phyloP scores from a whole-genome alignment of 2,888 invertebrate genomes.

The Julus scanicus region DNA sequence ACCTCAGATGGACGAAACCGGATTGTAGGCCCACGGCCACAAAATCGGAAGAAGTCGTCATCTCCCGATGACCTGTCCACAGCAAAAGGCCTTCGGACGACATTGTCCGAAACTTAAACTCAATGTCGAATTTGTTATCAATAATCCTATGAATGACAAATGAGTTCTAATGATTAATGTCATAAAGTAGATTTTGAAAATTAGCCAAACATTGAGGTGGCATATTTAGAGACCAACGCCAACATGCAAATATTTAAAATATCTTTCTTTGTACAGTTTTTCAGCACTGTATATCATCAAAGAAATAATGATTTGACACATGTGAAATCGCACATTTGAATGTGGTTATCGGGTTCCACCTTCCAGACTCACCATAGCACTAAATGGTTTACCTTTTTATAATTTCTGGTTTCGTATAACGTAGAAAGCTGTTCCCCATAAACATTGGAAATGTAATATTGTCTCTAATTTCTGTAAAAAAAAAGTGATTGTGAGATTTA shows the following conservation, averaged over 20 bases:
- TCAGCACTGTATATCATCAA: too few species aligned
- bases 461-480: constrained; percentile 61
- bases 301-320: too few species aligned
- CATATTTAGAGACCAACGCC: too few species aligned
- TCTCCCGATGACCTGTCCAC: constrained; percentile 81
- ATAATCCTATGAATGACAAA: constrained; percentile 72
- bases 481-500: constrained; percentile 34
- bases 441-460: constrained; percentile 76
- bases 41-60: constrained; percentile 76
- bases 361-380: neutral
- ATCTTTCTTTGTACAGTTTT: too few species aligned
- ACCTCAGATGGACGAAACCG: constrained; percentile 80
- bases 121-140: constrained; percentile 86
- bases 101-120: constrained; percentile 83
- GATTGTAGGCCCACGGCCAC: constrained; percentile 85
- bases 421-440: constrained; percentile 85
- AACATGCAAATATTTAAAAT: too few species aligned
- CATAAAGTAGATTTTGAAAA: too few species aligned
- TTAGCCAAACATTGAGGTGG: too few species aligned
- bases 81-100: constrained; percentile 80
- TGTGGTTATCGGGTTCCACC: neutral
- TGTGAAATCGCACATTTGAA: too few species aligned
- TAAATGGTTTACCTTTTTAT: constrained; percentile 75
- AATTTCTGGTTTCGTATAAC: constrained; percentile 87
- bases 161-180: neutral